phyloP scores from a whole-genome alignment of 2,888 invertebrate genomes.

The Girardia tigrina region DNA sequence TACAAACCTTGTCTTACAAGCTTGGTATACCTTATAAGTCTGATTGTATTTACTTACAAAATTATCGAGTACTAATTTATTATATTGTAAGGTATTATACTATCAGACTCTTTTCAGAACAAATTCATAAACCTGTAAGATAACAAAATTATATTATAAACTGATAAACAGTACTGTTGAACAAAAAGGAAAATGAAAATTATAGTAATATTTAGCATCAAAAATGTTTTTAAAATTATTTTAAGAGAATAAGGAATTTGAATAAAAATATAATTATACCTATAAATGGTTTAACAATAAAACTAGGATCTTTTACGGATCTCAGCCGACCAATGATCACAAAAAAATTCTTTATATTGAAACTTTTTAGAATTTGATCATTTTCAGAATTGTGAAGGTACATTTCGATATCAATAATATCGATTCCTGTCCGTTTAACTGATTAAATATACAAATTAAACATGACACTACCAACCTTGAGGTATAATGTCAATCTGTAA shows the following conservation, averaged over 20 bases:
- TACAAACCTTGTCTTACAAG: no score
- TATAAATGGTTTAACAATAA: constrained; percentile 16
- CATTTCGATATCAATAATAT: background rate
- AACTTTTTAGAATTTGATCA: background rate
- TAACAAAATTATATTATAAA: no score
- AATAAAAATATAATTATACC: background rate
- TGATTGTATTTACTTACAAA: no score
- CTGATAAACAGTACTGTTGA: no score
- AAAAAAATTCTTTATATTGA: background rate
- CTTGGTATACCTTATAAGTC: no score
- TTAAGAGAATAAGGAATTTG: background rate
- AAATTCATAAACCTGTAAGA: no score
- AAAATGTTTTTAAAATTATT: no score
- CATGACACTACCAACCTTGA: background rate
- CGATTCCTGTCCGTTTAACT: background rate
- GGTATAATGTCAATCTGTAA: background rate
- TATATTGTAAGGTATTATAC: no score
- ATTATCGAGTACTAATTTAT: no score
- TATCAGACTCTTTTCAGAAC: no score
- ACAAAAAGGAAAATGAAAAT: no score
- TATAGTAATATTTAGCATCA: no score
- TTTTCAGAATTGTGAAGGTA: background rate
- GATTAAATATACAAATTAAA: background rate
- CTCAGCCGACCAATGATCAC: background rate
- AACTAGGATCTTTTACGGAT: constrained; percentile 21